Evolutionary conservation across 2,113 vertebrate species (phyloP).

Genomic region (Morone saxatilis): DNA sequence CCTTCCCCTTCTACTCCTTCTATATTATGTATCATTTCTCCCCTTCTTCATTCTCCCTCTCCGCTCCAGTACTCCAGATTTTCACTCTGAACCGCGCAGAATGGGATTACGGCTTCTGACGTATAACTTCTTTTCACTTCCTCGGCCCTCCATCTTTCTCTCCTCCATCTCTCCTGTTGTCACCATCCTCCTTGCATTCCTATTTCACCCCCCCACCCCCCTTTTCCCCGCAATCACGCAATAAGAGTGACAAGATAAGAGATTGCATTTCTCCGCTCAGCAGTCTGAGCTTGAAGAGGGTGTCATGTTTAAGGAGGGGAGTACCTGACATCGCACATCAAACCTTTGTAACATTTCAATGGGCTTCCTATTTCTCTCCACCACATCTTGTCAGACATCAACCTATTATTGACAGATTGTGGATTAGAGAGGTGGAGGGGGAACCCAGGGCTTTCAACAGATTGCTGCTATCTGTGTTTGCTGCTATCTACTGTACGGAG

Average conservation of each 20-base stretch:
- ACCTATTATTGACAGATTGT: slow-evolving; percentile 76
- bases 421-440: slow-evolving; percentile 71
- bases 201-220: slow-evolving; percentile 4
- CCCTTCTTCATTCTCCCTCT: slow-evolving; percentile 4
- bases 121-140: slow-evolving; percentile 43
- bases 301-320: slow-evolving; percentile 72
- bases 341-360: slow-evolving; percentile 79
- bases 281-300: slow-evolving; percentile 62
- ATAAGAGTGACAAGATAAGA: slow-evolving; percentile 80
- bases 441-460: slow-evolving; percentile 59
- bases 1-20: neutral
- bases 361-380: slow-evolving; percentile 65
- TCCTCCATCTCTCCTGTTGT: slow-evolving; percentile 27
- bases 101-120: slow-evolving; percentile 60
- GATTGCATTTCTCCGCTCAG: slow-evolving; percentile 74
- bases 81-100: slow-evolving; percentile 53
- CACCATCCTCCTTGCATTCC: neutral
- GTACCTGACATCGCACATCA: slow-evolving; percentile 72
- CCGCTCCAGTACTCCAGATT: slow-evolving; percentile 48
- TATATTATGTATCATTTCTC: slow-evolving; percentile 27
- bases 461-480: slow-evolving; percentile 71
- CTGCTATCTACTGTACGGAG: slow-evolving; percentile 62
- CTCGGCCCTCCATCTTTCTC: slow-evolving; percentile 19
- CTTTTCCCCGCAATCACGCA: slow-evolving; percentile 12
- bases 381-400: slow-evolving; percentile 76